Conservation (phyloP, 2,113 vertebrate species). For the Rhipidura dahli region DNA sequence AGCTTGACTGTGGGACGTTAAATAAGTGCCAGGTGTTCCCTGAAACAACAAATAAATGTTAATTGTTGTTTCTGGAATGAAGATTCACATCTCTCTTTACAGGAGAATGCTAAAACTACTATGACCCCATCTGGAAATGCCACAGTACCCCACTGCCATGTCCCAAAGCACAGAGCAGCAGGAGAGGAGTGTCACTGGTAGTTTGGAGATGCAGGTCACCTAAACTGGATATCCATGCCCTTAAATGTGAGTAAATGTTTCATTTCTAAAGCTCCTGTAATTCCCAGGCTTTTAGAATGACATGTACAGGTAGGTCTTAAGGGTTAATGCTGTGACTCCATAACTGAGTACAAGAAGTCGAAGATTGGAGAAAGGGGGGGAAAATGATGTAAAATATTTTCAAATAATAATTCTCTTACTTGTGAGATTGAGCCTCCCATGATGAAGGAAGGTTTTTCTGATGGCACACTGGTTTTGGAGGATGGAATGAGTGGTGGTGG, state of each 20-base stretch:
- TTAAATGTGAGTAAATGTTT: not conserved
- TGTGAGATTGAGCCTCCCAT: conserved; percentile 97
- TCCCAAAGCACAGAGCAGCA: not conserved
- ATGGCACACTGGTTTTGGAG: conserved; percentile 85
- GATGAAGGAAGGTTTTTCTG: conserved; percentile 97
- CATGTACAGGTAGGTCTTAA: not conserved
- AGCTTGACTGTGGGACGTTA: conserved; percentile 87
- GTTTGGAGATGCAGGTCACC: not conserved
- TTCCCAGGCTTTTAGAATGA: not conserved
- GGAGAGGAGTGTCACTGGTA: not conserved
- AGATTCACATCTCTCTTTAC: not conserved
- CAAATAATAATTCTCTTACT: conserved; percentile 69
- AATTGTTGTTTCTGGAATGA: not conserved
- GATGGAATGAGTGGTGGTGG: conserved; percentile 99
- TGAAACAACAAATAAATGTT: conserved; percentile 58
- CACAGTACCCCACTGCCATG: not conserved
- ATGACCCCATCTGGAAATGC: not conserved
- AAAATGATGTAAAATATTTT: not conserved
- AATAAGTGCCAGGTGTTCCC: conserved; percentile 95
- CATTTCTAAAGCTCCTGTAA: not conserved
- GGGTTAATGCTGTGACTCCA: not conserved
- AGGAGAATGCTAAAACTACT: not conserved
- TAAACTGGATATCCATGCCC: not conserved
- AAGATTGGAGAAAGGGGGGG: not conserved
- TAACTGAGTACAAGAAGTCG: rapidly evolving